Base-by-base conservation (phyloP, 2,888 invertebrate genomes). In the Nudaria mundana region DNA sequence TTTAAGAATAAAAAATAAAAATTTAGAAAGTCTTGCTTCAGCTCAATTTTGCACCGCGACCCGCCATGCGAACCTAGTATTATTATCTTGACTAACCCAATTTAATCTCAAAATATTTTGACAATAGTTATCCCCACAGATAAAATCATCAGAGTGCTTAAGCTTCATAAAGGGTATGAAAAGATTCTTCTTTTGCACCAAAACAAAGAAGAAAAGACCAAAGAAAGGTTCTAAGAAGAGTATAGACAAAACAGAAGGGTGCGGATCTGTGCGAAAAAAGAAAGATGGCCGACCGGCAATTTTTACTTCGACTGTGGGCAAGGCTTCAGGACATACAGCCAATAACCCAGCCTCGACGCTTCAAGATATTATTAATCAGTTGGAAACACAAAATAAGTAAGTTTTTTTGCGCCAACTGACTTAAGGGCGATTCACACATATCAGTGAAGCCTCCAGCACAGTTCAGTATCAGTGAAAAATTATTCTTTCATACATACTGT, bases 301-400 rank as follows among this genome's bases (percentile, higher is more conserved):
- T 37, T 80, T 82, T 37, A 89, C 86, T 0, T 89, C 86, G 0
- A 90, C 86, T 0, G 87, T 88, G 0, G 84, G 84, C 3, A 89
- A 85, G 46, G 89, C 89, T 0, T 81, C 83, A 0, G 89, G 89
- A 0, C 74, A 71, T 30, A 69, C 58, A 5, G 71, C 80, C 0
- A 83, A 74, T 7, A 91, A 91, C 49, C 92, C 93, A 0, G 85
- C 91, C 11, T 75, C 82, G 11, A 91, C 94, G 63, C 71, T 95
- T 30, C 92, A 94, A 59, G 91, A 92, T 62, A 92, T 94, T 50
- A 94, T 95, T 33, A 87, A 82, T 44, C 92, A 94, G 60, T 76
- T 95, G 46, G 94, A 95, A 76, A 86, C 91, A 26, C 92, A 93
- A 67, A 93, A 92, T 56, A 90, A 82, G 89, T 90, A 30, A 71